phyloP scores from a whole-genome alignment of 2,113 vertebrate genomes.

The Vidua chalybeata region DNA sequence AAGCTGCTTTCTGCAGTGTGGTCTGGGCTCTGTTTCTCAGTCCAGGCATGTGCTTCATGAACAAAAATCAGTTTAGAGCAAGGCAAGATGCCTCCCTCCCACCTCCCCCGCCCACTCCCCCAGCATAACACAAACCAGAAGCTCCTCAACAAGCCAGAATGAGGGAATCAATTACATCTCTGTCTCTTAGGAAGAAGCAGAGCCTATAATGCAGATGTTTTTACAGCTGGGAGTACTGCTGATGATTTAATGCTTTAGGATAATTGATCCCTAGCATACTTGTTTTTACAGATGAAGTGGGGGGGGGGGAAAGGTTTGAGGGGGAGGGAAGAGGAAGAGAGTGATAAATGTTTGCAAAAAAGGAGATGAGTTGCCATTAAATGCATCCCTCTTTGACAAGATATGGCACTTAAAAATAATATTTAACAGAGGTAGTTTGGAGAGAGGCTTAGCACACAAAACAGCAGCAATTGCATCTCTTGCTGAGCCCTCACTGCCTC shows the following conservation, averaged over 20 bases:
- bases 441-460: not conserved
- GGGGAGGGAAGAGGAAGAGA: not conserved
- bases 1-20: not conserved
- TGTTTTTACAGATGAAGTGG: constrained; percentile 10
- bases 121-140: constrained; percentile 55
- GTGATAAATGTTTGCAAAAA: not conserved
- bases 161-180: constrained; percentile 30
- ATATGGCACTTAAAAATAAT: not conserved
- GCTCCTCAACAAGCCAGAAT: not conserved
- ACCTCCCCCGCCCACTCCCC: not conserved
- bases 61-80: not conserved
- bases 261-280: constrained; percentile 3
- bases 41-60: not conserved
- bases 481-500: not conserved
- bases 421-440: not conserved
- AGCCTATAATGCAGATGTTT: constrained; percentile 59
- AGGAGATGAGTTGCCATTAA: not conserved
- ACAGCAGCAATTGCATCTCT: not conserved
- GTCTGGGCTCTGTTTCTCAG: not conserved
- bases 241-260: constrained; percentile 17
- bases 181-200: constrained; percentile 20
- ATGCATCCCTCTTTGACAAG: not conserved
- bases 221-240: constrained; percentile 47
- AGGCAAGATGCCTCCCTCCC: constrained; percentile 13
- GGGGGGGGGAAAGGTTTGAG: not conserved